Evolutionary conservation across 92 coral and sea anemone genomes (phyloP).

Genomic region (Porites evermanni): DNA sequence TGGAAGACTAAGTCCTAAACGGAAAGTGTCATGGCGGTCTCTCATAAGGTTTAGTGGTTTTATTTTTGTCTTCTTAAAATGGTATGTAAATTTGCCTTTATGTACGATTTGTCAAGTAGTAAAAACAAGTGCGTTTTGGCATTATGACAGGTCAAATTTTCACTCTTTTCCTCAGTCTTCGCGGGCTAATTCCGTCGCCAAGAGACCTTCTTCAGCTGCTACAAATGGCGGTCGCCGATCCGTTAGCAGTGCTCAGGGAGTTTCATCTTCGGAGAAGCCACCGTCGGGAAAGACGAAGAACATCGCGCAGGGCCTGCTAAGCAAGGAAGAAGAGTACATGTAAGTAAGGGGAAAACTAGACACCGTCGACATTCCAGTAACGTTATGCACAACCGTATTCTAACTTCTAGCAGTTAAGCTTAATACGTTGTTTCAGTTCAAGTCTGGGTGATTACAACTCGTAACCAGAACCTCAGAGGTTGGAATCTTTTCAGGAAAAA

Average conservation of each 20-base stretch:
- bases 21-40: background rate
- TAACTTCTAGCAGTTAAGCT: no score
- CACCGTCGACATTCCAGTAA: no score
- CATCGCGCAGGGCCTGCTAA: slow-evolving; percentile 83
- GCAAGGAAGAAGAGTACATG: slow-evolving; percentile 98
- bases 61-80: no score
- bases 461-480: no score
- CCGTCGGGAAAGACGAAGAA: slow-evolving; percentile 84
- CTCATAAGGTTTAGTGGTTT: background rate
- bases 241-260: slow-evolving; percentile 46
- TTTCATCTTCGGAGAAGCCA: slow-evolving; percentile 65
- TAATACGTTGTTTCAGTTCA: no score
- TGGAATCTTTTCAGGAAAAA: no score
- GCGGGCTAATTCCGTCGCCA: slow-evolving; percentile 51
- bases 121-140: background rate
- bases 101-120: background rate
- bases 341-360: slow-evolving; percentile 34
- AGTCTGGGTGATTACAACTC: no score
- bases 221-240: slow-evolving; percentile 61
- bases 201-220: slow-evolving; percentile 42
- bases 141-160: background rate
- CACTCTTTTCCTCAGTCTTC: slow-evolving; percentile 44
- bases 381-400: no score
- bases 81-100: background rate
- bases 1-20: no score